Evolutionary conservation across 2,797 vertebrate genomes (phyloP), one percentile per base, ranked within the genome.

Genomic region (Anguilla obscura): DNA sequence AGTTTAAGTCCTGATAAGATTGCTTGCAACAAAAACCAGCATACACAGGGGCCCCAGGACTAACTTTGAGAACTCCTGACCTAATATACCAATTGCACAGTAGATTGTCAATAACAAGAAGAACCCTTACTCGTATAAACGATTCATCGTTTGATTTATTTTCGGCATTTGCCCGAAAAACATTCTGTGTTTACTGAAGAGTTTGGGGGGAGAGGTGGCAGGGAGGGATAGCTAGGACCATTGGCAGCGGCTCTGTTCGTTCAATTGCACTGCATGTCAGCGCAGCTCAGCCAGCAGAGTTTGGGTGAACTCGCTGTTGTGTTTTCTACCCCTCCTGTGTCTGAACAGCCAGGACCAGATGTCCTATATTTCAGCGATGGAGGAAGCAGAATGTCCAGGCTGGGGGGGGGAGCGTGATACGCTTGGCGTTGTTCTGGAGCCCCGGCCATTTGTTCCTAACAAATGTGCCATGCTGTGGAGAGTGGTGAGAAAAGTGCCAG

Each of bases 361-460:
- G 79, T 82, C 79, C 45, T 82, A 50, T 10, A 50, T 82, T 82
- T 82, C 79, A 82, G 79, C 36, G 21, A n/a, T 40, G 18, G 36
- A 76, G 74, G 74, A 76, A 33, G 74, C 33, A 33, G 74, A 76
- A 40, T 36, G 74, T 79, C 33, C 33, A 1, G 74, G 18, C 33
- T 21, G 10, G 27, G 10, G n/a, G 7, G 63, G 36, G 40, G 79
- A 0, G 45, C 0, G 24, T 50, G 40, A 1, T 82, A 45, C 21
- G 24, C 8, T 21, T 82, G 79, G 79, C 79, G 50, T 82, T 50
- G 45, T n/a, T 82, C 79, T 4, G 5, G 5, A 82, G 40, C 45
- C 40, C 79, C 21, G 24, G 79, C 40, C 79, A 50, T 48, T n/a
- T 18, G 79, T 82, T 82, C 45, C 6, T 45, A 82, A 82, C 79